Evolutionary conservation across 1,140 invertebrate genomes (phyloP), one percentile per base, ranked within the genome.

Genomic region (Drosophila varians): DNA sequence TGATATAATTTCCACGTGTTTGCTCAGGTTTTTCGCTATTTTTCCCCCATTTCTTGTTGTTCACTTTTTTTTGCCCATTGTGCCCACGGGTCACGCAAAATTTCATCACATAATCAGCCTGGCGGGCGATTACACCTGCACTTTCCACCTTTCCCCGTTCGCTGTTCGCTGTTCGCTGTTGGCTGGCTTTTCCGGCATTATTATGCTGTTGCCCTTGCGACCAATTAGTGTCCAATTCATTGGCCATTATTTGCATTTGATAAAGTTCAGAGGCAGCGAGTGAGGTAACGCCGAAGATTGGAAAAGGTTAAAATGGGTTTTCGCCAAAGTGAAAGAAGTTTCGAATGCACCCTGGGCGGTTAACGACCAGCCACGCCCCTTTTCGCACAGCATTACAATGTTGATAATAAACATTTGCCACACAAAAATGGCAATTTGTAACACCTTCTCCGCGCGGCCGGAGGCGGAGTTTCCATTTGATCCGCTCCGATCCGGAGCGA

Each of bases 51-150:
- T 57, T 49, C 68, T 43, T 19, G 11, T 23, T 31, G 31, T 7
- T 40, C 28, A 21, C 40, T 65, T 55, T 75, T 82, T 74, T 86
- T 69, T 65, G 65, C 55, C 40, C 40, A 72, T 70, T 64, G 43
- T 58, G 54, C 52, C 74, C 65, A 76, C 56, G 70, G 82, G 82
- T 87, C 82, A 87, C 82, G 82, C 82, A 87, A 88, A 87, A 87
- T 87, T 87, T 87, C 83, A 88, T 88, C 82, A 87, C 77, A 87
- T 88, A 87, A 87, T 87, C 83, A 80, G 75, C 51, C 48, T 28
- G 55, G 45, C 42, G 55, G 31, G 51, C 61, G 80, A 79, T 84
- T 83, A 83, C 49, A 48, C 53, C 26, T 72, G 48, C 79, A 71
- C 73, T 84, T 78, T 79, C 75, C 79, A 57, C 58, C 28, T 58